Evolutionary conservation across 2,113 vertebrate species (phyloP).

Genomic region (Verasper variegatus): DNA sequence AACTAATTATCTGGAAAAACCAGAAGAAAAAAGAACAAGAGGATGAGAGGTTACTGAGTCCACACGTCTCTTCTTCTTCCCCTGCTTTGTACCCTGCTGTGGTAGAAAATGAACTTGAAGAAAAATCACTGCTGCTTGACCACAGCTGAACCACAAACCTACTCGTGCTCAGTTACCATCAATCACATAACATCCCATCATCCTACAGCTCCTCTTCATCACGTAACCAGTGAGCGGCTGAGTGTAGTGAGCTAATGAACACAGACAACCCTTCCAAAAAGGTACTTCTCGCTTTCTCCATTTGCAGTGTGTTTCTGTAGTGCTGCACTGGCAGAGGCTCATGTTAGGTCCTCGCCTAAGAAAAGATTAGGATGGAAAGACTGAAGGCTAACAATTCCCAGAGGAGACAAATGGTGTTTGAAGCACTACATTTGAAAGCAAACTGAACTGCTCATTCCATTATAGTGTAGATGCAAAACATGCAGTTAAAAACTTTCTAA

Average conservation of each 20-base stretch:
- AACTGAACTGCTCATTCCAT: not conserved
- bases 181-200: constrained; percentile 45
- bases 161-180: constrained; percentile 45
- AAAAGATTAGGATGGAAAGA: constrained; percentile 12
- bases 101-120: constrained; percentile 19
- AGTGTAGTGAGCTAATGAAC: constrained; percentile 55
- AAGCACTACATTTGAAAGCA: too few relatives aligned
- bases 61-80: constrained; percentile 7
- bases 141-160: constrained; percentile 39
- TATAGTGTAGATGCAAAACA: not conserved
- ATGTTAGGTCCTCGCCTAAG: constrained; percentile 31
- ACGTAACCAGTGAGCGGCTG: constrained; percentile 38
- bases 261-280: constrained; percentile 40
- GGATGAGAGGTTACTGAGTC: constrained; percentile 36
- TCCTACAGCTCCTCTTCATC: constrained; percentile 49
- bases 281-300: constrained; percentile 36
- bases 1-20: not conserved
- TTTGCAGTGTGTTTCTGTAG: constrained; percentile 17
- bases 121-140: constrained; percentile 40
- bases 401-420: not conserved
- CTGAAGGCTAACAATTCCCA: not conserved
- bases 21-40: constrained; percentile 5
- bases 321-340: constrained; percentile 7
- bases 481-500: not conserved
- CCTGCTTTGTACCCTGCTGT: constrained; percentile 39